phyloP scores from a whole-genome alignment of 37 sponge, comb jelly and placozoan species.

The Halichondria panicea region DNA sequence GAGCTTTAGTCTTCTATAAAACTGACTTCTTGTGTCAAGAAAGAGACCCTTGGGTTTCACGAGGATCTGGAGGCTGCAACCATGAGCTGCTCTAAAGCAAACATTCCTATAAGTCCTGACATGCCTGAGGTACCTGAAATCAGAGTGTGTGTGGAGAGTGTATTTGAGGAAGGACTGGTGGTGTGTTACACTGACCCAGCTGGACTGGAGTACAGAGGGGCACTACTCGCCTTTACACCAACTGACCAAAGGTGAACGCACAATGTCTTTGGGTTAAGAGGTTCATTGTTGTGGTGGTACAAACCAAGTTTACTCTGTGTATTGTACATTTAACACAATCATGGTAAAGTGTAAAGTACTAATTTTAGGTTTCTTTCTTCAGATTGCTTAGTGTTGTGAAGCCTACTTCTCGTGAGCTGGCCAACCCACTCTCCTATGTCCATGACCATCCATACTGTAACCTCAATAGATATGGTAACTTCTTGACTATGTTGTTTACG shows the following conservation, averaged over 20 bases:
- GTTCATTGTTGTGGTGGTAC: neutral
- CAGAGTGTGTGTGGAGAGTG: constrained; percentile 21
- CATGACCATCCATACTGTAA: constrained; percentile 28
- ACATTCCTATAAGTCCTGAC: no score
- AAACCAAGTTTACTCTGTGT: no score
- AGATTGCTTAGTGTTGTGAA: no score
- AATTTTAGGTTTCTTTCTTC: no score
- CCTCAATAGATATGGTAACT: constrained; percentile 3
- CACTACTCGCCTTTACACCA: constrained; percentile 7
- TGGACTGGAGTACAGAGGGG: constrained; percentile 31
- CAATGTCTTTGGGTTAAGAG: neutral
- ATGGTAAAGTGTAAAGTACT: no score
- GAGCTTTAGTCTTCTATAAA: neutral
- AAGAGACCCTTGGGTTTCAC: no score
- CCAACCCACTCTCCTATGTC: constrained; percentile 14
- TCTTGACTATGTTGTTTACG: neutral
- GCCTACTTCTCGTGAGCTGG: neutral
- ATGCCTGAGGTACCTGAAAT: neutral
- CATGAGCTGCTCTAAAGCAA: no score
- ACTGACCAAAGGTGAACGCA: neutral
- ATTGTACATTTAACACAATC: no score
- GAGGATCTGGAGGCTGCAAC: no score
- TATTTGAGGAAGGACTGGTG: constrained; percentile 37
- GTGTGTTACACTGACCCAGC: neutral
- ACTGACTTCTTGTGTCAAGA: no score